A percentile compares a stretch with the other conserved stretches of the same genome.
Evolutionary conservation across 1,140 invertebrate species (phyloP).

Genomic region (Holotrichia oblita): DNA sequence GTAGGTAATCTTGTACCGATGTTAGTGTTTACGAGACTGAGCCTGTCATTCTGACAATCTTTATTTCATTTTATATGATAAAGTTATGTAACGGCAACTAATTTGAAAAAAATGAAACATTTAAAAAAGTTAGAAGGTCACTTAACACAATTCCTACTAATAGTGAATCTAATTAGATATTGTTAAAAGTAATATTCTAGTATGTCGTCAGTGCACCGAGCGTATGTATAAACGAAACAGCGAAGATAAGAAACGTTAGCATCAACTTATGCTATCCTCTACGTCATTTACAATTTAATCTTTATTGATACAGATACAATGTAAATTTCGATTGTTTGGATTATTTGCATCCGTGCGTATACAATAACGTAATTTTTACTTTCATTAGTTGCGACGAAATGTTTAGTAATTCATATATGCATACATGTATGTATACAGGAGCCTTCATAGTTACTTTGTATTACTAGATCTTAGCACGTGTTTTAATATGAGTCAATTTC

Average conservation of each 20-base stretch:
- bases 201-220: background rate
- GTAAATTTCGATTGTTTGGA: background rate
- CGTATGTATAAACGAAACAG: background rate
- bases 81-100: background rate
- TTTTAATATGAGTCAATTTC: no score
- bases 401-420: no score
- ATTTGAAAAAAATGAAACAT: no score
- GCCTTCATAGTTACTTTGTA: no score
- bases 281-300: background rate
- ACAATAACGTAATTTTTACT: no score
- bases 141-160: constrained; percentile 9
- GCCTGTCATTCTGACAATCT: constrained; percentile 20
- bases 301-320: background rate
- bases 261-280: background rate
- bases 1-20: background rate
- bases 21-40: background rate
- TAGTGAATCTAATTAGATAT: background rate
- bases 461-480: no score
- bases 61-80: background rate
- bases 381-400: no score
- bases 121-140: constrained; percentile 8
- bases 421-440: no score
- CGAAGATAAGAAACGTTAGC: background rate
- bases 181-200: background rate
- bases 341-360: background rate